Evolutionary conservation across 23 tunicate genomes (phyloP).

Genomic region (Clavelina lepadiformis): DNA sequence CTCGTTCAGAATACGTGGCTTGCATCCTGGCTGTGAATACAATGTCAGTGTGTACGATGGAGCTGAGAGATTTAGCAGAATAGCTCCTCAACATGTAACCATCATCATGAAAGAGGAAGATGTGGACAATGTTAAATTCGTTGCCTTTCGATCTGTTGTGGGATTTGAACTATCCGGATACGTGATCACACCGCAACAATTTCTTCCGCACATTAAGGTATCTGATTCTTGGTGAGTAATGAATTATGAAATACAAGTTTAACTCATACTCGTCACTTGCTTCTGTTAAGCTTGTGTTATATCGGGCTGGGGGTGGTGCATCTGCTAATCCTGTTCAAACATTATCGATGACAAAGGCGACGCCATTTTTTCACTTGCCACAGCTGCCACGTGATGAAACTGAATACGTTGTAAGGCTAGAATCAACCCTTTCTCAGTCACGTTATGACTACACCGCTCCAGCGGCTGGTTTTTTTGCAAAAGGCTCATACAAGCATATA

Average conservation of each 20-base stretch:
- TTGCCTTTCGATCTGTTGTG: slow-evolving; percentile 55
- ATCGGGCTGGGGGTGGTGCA: slow-evolving; percentile 15
- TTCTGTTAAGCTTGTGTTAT: slow-evolving; percentile 44
- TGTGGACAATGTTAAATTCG: slow-evolving; percentile 34
- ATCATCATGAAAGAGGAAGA: slow-evolving; percentile 28
- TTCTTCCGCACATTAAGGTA: slow-evolving; percentile 61
- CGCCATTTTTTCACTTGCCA: slow-evolving; percentile 81
- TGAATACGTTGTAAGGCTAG: slow-evolving; percentile 57
- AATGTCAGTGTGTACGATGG: slow-evolving; percentile 41
- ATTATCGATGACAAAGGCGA: slow-evolving; percentile 40
- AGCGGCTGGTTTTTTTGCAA: slow-evolving; percentile 72
- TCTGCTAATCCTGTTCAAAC: slow-evolving; percentile 56
- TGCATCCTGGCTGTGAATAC: slow-evolving; percentile 65
- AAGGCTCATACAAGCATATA: slow-evolving; percentile 71
- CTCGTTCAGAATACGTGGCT: slow-evolving; percentile 52
- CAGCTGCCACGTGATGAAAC: slow-evolving; percentile 37
- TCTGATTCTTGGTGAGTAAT: too few relatives aligned
- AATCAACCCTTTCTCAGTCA: slow-evolving; percentile 44
- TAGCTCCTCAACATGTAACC: slow-evolving; percentile 35
- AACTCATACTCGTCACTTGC: background rate
- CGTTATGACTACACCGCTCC: slow-evolving; percentile 68
- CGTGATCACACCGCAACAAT: slow-evolving; percentile 52
- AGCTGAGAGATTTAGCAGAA: slow-evolving; percentile 39
- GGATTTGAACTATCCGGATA: slow-evolving; percentile 71
- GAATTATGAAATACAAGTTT: slow-evolving; percentile 1